These are phyloP conservation scores for Parnassius glacialis DNA, from an alignment of 2,888 invertebrate genomes.

Conservation along the genomic window DNA sequence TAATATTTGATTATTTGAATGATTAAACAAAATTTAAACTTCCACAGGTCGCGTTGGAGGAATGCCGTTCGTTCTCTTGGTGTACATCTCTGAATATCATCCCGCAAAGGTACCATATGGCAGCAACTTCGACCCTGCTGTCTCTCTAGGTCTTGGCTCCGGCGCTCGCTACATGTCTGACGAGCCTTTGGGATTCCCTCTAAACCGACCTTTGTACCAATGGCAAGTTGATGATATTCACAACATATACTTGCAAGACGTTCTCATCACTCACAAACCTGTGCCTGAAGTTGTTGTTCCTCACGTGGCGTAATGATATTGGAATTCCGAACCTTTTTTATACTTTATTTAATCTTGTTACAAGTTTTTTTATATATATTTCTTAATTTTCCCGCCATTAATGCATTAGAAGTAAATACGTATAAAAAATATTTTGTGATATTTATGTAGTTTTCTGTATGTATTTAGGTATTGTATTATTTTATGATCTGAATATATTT, in stretches of 20 bases:
- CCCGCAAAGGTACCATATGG: slow-evolving; percentile 61
- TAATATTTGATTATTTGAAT: neutral
- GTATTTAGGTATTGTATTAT: slow-evolving; percentile 30
- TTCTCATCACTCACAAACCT: slow-evolving; percentile 76
- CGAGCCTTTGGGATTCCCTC: slow-evolving; percentile 78
- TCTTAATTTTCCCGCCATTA: too few species aligned
- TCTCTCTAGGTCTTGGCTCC: slow-evolving; percentile 73
- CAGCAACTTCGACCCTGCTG: slow-evolving; percentile 67
- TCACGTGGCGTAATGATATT: neutral
- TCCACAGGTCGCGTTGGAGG: slow-evolving; percentile 69
- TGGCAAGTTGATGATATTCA: slow-evolving; percentile 56
- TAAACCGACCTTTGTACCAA: slow-evolving; percentile 73
- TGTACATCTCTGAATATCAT: slow-evolving; percentile 79
- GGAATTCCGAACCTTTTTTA: too few species aligned
- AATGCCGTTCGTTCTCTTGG: slow-evolving; percentile 82
- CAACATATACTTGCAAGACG: slow-evolving; percentile 75
- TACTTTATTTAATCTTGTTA: too few species aligned
- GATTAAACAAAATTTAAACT: neutral
- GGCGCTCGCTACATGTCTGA: slow-evolving; percentile 69
- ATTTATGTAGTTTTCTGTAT: slow-evolving; percentile 16
- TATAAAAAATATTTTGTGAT: too few species aligned
- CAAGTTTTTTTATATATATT: too few species aligned
- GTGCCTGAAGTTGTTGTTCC: slow-evolving; percentile 53
- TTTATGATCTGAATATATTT: neutral
- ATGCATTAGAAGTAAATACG: too few species aligned